Conservation (phyloP, 2,113 vertebrate genomes). For the Micronycteris hirsuta region DNA sequence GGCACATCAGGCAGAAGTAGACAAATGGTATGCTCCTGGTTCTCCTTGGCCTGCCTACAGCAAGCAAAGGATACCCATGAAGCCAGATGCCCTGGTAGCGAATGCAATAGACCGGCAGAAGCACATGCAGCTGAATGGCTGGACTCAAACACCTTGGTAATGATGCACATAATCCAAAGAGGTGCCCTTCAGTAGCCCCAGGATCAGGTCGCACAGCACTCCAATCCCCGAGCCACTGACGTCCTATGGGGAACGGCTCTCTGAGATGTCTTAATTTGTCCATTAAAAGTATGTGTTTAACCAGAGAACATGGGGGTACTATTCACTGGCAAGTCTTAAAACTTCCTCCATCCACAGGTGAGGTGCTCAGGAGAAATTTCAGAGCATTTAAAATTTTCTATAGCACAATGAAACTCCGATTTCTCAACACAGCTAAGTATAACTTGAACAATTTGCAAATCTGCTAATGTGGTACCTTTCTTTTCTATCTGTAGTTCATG, state of each 20-base stretch:
- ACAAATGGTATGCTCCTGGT: background rate
- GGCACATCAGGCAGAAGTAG: background rate
- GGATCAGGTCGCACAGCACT: background rate
- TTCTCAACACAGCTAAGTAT: background rate
- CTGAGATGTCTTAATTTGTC: background rate
- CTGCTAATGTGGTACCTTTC: background rate
- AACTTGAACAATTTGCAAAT: background rate
- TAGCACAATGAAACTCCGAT: background rate
- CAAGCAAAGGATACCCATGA: background rate
- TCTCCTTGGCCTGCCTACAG: background rate
- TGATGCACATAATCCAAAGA: background rate
- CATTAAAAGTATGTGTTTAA: background rate
- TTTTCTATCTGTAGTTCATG: background rate
- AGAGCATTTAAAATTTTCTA: background rate
- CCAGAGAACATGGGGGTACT: background rate
- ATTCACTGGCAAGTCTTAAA: background rate
- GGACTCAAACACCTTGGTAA: background rate
- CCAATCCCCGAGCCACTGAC: fast-evolving
- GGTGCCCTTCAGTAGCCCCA: background rate
- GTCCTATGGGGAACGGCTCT: background rate
- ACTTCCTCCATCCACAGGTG: background rate
- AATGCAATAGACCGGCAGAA: background rate
- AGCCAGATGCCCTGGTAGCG: background rate
- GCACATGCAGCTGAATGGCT: background rate
- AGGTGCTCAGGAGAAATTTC: background rate